Conservation (phyloP, 2,888 invertebrate genomes). For the Lepidochitona cinerea region DNA sequence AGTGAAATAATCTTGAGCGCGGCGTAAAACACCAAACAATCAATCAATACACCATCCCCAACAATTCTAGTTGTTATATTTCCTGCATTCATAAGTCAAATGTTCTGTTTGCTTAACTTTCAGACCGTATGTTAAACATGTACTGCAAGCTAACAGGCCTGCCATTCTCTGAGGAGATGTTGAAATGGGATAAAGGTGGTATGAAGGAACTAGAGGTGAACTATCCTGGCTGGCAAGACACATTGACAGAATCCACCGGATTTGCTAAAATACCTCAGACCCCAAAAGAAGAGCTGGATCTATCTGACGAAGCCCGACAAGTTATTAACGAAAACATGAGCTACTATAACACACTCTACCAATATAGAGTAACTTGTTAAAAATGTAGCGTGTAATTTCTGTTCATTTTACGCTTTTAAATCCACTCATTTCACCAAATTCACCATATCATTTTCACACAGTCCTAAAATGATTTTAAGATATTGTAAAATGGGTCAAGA, state of each 20-base stretch:
- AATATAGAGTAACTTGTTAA: not conserved
- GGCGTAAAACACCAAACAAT: no score
- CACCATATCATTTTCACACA: no score
- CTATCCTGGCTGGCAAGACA: not conserved
- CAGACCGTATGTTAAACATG: slow-evolving; percentile 35
- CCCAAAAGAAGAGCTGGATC: not conserved
- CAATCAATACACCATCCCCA: no score
- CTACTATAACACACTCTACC: not conserved
- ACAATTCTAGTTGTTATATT: no score
- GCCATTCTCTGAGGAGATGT: slow-evolving; percentile 38
- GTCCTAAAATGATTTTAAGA: no score
- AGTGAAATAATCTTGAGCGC: no score
- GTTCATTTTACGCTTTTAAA: no score
- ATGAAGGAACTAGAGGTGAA: not conserved
- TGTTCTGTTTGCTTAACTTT: not conserved
- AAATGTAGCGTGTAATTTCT: no score
- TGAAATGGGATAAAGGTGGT: slow-evolving; percentile 39
- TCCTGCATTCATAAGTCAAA: no score
- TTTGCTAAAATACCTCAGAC: not conserved
- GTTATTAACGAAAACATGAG: not conserved
- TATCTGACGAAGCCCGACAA: not conserved
- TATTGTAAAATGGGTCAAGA: no score
- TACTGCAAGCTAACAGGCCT: slow-evolving; percentile 43
- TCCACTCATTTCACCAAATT: no score
- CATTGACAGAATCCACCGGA: not conserved